Percentiles rank a stretch among this genome's conserved stretches.
Evolutionary conservation across 2,113 vertebrate genomes (phyloP).

Genomic region (Oryzias woworae): DNA sequence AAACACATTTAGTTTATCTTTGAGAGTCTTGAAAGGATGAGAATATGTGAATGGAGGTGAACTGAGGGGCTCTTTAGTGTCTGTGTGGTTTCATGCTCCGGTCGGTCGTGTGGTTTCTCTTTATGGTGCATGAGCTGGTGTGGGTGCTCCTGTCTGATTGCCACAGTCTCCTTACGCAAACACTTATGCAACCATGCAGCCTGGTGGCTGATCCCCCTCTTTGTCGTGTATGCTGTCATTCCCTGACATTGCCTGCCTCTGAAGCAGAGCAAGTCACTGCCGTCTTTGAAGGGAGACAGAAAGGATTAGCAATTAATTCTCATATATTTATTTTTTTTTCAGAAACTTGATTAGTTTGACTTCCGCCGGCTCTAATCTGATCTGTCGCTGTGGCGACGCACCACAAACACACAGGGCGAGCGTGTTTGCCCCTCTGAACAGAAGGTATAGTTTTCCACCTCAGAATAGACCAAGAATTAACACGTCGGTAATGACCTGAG

Average conservation of each 20-base stretch:
- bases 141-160: slow-evolving; percentile 50
- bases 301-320: slow-evolving; percentile 63
- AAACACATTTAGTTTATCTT: background rate
- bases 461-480: no score
- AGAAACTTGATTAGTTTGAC: slow-evolving; percentile 57
- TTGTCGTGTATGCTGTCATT: slow-evolving; percentile 12
- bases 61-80: no score
- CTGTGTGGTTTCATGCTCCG: no score
- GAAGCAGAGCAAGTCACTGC: slow-evolving; percentile 24
- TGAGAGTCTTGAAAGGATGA: background rate
- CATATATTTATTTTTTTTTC: slow-evolving; percentile 19
- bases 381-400: slow-evolving; percentile 44
- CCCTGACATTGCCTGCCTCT: slow-evolving; percentile 34
- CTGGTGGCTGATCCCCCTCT: slow-evolving; percentile 50
- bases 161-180: slow-evolving; percentile 54
- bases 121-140: slow-evolving; percentile 9
- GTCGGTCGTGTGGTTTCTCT: background rate
- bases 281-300: slow-evolving; percentile 47
- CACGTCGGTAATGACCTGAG: no score
- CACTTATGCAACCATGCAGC: slow-evolving; percentile 52
- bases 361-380: slow-evolving; percentile 51
- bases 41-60: background rate
- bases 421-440: background rate
- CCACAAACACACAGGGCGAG: slow-evolving; percentile 1
- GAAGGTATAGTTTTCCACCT: no score